Evolutionary conservation across 2,888 invertebrate genomes (phyloP).

Genomic region (Stenichneumon culpator): DNA sequence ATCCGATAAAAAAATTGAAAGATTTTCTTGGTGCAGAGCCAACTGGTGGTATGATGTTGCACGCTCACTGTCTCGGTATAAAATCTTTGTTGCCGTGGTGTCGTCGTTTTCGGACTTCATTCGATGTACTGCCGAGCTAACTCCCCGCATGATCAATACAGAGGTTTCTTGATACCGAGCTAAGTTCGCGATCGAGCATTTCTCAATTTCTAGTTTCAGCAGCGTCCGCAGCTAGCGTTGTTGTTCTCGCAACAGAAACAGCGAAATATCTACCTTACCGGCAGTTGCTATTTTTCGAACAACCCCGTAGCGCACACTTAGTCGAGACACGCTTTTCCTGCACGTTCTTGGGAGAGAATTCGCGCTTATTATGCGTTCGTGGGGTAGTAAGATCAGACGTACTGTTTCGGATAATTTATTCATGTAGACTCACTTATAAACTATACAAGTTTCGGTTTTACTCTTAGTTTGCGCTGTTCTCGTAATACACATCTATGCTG

Average conservation of each 20-base stretch:
- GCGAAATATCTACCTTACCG: background rate
- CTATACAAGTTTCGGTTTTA: constrained; percentile 66
- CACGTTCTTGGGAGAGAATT: background rate
- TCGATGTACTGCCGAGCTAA: background rate
- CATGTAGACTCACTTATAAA: constrained; percentile 58
- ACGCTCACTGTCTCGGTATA: no score
- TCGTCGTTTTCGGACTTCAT: no score
- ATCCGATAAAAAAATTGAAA: no score
- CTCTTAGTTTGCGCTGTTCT: constrained; percentile 48
- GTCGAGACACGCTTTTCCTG: background rate
- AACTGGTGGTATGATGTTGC: no score
- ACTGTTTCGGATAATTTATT: constrained; percentile 65
- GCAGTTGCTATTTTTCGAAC: background rate
- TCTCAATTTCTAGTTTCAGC: background rate
- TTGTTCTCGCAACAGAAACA: background rate
- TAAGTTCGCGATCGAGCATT: background rate
- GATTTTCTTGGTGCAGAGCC: no score
- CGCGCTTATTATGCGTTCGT: background rate
- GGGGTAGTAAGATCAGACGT: background rate
- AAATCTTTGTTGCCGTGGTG: no score
- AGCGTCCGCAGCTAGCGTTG: background rate
- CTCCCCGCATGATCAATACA: background rate
- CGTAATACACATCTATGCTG: constrained; percentile 52
- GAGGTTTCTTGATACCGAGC: background rate
- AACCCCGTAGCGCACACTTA: background rate